Conservation (phyloP, 2,888 invertebrate genomes). For the Arge pagana region DNA sequence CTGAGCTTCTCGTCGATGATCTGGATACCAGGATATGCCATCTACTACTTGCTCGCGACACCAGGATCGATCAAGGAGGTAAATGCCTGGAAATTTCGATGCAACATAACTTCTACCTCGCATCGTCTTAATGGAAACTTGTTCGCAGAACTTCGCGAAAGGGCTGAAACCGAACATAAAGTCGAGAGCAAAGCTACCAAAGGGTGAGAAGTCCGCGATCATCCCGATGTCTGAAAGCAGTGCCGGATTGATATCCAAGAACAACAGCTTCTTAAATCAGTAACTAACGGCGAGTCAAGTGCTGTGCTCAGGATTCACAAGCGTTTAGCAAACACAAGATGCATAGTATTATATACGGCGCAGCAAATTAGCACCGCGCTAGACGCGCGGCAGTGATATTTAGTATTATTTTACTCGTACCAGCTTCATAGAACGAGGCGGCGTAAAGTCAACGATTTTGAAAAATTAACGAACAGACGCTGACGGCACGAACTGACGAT, state of each 20-base stretch:
- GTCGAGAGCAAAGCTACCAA: conserved; percentile 54
- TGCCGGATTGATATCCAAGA: conserved; percentile 56
- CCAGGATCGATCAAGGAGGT: conserved; percentile 64
- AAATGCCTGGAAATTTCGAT: conserved; percentile 33
- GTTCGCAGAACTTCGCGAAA: conserved; percentile 59
- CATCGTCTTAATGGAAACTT: conserved; percentile 1
- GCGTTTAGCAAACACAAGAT: conserved; percentile 9
- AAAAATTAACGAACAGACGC: no score
- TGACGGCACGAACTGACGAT: no score
- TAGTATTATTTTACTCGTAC: conserved; percentile 10
- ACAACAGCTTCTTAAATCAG: conserved; percentile 54
- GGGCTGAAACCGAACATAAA: conserved; percentile 61
- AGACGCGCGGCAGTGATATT: conserved; percentile 13
- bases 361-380: not conserved
- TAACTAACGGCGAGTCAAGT: conserved; percentile 10
- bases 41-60: conserved; percentile 63
- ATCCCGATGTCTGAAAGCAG: conserved; percentile 62
- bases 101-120: no score
- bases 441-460: no score
- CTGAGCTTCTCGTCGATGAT: conserved; percentile 70
- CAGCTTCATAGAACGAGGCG: not conserved
- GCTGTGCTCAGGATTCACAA: conserved; percentile 4
- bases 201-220: conserved; percentile 57
- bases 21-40: conserved; percentile 67
- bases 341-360: not conserved